These are phyloP conservation scores for Chelonoidis abingdonii DNA, from an alignment of 2,113 vertebrate species.

Conservation along the genomic window DNA sequence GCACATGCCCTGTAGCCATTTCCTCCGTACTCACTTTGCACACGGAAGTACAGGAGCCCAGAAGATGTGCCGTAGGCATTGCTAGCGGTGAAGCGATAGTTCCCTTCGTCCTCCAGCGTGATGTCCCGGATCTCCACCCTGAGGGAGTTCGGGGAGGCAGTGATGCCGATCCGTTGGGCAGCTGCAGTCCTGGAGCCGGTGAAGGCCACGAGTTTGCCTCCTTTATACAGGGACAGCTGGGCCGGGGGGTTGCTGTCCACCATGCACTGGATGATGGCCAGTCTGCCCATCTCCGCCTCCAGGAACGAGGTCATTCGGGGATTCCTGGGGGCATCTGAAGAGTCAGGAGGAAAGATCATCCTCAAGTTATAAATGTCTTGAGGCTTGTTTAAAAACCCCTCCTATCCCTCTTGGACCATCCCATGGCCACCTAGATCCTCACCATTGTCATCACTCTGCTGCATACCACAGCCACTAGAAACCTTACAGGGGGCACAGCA, in stretches of 20 bases:
- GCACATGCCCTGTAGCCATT: fast-evolving
- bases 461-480: fast-evolving
- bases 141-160: slow-evolving; percentile 53
- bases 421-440: fast-evolving
- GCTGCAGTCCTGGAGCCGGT: fast-evolving
- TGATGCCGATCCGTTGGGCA: neutral
- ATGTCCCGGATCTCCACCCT: slow-evolving; percentile 57
- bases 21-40: slow-evolving; percentile 62
- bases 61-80: slow-evolving; percentile 58
- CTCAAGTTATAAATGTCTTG: neutral
- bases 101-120: neutral
- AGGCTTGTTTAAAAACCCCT: neutral
- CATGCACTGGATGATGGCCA: slow-evolving; percentile 64
- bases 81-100: slow-evolving; percentile 63
- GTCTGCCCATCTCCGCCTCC: slow-evolving; percentile 55
- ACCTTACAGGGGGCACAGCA: neutral
- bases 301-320: slow-evolving; percentile 52
- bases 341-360: fast-evolving
- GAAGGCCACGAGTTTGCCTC: slow-evolving; percentile 33
- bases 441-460: fast-evolving
- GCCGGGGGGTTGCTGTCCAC: slow-evolving; percentile 79
- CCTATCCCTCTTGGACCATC: fast-evolving
- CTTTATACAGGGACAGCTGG: slow-evolving; percentile 43
- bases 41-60: slow-evolving; percentile 19
- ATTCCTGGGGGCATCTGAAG: slow-evolving; percentile 61